A percentile compares a stretch with the other conserved stretches of the same genome.
Evolutionary conservation across 1,140 invertebrate species (phyloP).

Genomic region (Leptinotarsa undecemlineata): DNA sequence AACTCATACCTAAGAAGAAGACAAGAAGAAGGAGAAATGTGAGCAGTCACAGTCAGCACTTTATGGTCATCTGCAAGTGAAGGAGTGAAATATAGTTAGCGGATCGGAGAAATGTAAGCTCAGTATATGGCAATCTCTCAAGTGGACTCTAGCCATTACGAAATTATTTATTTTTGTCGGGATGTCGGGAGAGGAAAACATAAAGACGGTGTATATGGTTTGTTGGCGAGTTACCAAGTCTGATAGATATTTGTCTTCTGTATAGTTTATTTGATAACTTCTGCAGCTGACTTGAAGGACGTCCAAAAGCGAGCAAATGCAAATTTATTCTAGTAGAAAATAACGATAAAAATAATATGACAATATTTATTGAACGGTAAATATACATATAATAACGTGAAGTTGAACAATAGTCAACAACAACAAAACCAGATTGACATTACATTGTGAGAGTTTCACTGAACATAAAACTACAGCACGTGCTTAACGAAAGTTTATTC

Average conservation of each 20-base stretch:
- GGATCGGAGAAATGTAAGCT: slow-evolving; percentile 4
- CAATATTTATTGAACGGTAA: no score
- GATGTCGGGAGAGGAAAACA: slow-evolving; percentile 2
- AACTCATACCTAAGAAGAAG: not conserved
- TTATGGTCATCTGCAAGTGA: not conserved
- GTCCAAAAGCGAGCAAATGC: not conserved
- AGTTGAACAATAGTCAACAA: no score
- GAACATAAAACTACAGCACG: no score
- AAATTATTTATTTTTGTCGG: slow-evolving; percentile 3
- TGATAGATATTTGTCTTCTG: not conserved
- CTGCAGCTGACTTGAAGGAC: not conserved
- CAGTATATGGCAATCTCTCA: not conserved
- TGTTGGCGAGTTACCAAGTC: not conserved
- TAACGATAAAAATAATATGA: no score
- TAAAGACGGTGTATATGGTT: not conserved
- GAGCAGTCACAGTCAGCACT: slow-evolving; percentile 1
- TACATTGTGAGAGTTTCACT: no score
- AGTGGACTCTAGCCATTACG: slow-evolving; percentile 5
- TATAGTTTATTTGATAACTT: not conserved
- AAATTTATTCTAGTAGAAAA: no score
- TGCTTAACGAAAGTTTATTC: no score
- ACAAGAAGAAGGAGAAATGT: not conserved
- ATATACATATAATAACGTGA: no score
- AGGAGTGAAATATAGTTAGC: not conserved
- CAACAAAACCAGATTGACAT: no score